Conservation (phyloP, 1,140 invertebrate genomes). For the Belonocnema kinseyi region DNA sequence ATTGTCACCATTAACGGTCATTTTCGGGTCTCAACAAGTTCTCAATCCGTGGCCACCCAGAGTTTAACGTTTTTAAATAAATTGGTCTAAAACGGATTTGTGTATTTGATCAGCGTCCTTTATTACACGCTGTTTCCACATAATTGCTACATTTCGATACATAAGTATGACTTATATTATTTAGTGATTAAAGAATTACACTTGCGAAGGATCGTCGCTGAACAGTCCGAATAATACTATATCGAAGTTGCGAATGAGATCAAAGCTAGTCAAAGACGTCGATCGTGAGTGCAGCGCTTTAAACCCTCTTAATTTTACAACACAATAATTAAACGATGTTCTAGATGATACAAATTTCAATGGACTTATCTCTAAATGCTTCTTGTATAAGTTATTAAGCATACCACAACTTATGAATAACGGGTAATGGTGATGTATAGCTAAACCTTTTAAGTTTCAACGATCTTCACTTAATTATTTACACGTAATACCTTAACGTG, state of each 20-base stretch:
- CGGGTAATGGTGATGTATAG: neutral
- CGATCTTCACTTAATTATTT: constrained; percentile 5
- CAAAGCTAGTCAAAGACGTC: neutral
- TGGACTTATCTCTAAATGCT: neutral
- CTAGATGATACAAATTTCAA: neutral
- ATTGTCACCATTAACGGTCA: no score
- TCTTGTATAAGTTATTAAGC: neutral
- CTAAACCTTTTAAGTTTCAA: neutral
- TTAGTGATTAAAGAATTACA: constrained; percentile 21
- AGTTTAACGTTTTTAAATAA: no score
- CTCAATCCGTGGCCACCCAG: no score
- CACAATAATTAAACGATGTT: neutral
- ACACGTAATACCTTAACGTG: neutral
- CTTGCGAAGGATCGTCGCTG: constrained; percentile 7
- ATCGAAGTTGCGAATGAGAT: constrained; percentile 19
- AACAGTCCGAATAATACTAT: constrained; percentile 14
- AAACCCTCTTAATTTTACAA: constrained; percentile 5
- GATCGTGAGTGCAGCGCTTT: neutral
- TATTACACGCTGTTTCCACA: neutral
- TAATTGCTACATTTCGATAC: constrained; percentile 3
- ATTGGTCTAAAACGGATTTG: neutral
- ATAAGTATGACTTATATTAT: neutral
- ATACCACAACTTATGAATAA: constrained; percentile 1
- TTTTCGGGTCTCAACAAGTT: no score
- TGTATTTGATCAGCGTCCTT: neutral